A percentile compares a stretch with the other conserved stretches of the same genome.
phyloP scores from a whole-genome alignment of 2,797 vertebrate species.

The Hydrolagus colliei region DNA sequence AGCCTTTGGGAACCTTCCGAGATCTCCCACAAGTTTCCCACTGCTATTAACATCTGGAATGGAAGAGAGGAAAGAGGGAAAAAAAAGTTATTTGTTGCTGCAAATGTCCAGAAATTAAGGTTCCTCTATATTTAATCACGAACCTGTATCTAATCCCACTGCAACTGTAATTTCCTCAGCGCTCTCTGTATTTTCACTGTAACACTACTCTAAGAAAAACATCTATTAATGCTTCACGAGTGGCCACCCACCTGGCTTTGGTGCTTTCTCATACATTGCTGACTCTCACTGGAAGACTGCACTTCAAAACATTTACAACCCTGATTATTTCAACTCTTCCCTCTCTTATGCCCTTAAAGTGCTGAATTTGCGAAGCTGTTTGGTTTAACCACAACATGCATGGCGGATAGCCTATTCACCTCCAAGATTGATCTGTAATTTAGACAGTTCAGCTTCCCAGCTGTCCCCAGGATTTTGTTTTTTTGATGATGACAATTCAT shows the following conservation, averaged over 20 bases:
- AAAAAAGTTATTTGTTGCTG: slow-evolving; percentile 71
- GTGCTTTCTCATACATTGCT: slow-evolving; percentile 14
- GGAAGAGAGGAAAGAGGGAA: slow-evolving; percentile 42
- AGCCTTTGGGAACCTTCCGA: slow-evolving; percentile 54
- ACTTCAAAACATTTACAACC: slow-evolving; percentile 20
- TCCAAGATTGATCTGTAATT: slow-evolving; percentile 4
- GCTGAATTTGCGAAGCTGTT: not conserved
- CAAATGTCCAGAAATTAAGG: slow-evolving; percentile 50
- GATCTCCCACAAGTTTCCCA: slow-evolving; percentile 68
- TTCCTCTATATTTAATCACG: slow-evolving; percentile 63
- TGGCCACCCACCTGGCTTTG: slow-evolving; percentile 28
- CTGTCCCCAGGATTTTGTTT: not conserved
- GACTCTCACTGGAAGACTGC: not conserved
- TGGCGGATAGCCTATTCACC: not conserved
- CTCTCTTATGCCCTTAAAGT: slow-evolving; percentile 5
- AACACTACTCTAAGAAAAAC: slow-evolving; percentile 37
- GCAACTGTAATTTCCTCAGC: slow-evolving; percentile 52
- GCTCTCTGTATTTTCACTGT: slow-evolving; percentile 44
- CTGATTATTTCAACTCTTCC: not conserved
- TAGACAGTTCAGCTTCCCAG: slow-evolving; percentile 43
- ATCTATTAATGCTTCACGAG: slow-evolving; percentile 28
- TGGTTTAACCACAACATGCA: not conserved
- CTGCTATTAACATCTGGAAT: slow-evolving; percentile 79
- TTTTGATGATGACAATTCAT: slow-evolving; percentile 34
- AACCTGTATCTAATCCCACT: slow-evolving; percentile 73